Percentiles rank a stretch among this genome's conserved stretches.
Conservation (phyloP, 2,888 invertebrate species). For the Meganola albula region DNA sequence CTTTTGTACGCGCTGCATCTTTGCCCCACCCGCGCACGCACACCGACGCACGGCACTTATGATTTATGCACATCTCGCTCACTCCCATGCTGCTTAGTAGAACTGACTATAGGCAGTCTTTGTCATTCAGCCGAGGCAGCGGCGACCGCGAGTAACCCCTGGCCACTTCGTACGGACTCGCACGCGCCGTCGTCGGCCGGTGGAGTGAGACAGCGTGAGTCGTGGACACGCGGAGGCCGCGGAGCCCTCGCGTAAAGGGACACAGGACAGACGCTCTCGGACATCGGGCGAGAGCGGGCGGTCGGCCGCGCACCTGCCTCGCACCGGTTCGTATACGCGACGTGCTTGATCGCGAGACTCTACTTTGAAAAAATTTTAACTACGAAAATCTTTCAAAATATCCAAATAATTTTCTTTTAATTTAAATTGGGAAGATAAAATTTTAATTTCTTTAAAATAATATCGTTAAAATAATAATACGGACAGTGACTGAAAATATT, state of each 20-base stretch:
- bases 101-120: conserved; percentile 52
- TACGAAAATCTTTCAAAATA: no score
- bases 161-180: conserved; percentile 74
- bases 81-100: conserved; percentile 39
- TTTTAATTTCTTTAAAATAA: conserved; percentile 30
- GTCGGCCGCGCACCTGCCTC: conserved; percentile 71
- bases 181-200: conserved; percentile 74
- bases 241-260: conserved; percentile 76
- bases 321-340: conserved; percentile 61
- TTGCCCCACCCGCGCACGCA: conserved; percentile 78
- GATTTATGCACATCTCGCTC: conserved; percentile 58
- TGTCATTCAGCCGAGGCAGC: conserved; percentile 63
- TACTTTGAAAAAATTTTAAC: conserved; percentile 39
- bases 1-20: conserved; percentile 76
- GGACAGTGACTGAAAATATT: conserved; percentile 48
- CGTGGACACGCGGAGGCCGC: conserved; percentile 70
- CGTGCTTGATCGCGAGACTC: conserved; percentile 62
- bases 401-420: conserved; percentile 27
- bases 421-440: conserved; percentile 19
- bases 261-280: conserved; percentile 79
- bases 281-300: conserved; percentile 78
- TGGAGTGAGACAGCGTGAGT: conserved; percentile 67
- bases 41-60: conserved; percentile 71
- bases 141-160: conserved; percentile 78
- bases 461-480: conserved; percentile 26